Percentiles rank a stretch among this genome's conserved stretches.
Evolutionary conservation across 2,113 vertebrate species (phyloP).

Genomic region (Pachyramphus minor): DNA sequence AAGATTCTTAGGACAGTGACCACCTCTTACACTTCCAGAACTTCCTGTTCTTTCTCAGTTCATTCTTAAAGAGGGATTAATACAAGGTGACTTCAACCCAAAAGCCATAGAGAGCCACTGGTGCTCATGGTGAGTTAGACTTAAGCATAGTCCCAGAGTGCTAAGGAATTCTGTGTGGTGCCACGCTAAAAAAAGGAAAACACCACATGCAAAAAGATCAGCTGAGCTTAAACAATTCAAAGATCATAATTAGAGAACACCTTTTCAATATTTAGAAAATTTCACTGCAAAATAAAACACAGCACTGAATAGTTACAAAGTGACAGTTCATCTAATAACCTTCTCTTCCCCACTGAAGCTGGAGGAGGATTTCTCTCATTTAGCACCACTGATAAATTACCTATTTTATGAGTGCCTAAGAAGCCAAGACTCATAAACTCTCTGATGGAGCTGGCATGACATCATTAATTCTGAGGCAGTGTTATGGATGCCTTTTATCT

Average conservation of each 20-base stretch:
- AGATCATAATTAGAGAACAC: not conserved
- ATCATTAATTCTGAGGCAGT: not conserved
- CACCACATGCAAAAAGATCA: not conserved
- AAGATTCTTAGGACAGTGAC: not conserved
- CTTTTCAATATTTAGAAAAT: not conserved
- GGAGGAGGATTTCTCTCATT: constrained; percentile 31
- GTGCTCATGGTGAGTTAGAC: not conserved
- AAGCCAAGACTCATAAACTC: constrained; percentile 30
- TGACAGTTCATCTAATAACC: not conserved
- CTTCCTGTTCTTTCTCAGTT: not conserved
- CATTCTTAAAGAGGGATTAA: not conserved
- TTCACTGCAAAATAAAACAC: not conserved
- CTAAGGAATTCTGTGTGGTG: not conserved
- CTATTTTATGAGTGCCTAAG: constrained; percentile 5
- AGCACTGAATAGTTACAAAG: not conserved
- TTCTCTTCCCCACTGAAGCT: not conserved
- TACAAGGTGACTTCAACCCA: not conserved
- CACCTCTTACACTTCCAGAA: not conserved
- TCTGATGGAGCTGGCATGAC: not conserved
- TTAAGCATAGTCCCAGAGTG: rapidly evolving
- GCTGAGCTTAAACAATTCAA: not conserved
- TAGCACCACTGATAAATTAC: constrained; percentile 30
- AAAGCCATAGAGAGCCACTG: not conserved
- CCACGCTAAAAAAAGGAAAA: not conserved
- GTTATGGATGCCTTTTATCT: not conserved